These are phyloP conservation scores for Aleadryas rufinucha DNA, from an alignment of 2,113 vertebrate species.

Conservation along the genomic window DNA sequence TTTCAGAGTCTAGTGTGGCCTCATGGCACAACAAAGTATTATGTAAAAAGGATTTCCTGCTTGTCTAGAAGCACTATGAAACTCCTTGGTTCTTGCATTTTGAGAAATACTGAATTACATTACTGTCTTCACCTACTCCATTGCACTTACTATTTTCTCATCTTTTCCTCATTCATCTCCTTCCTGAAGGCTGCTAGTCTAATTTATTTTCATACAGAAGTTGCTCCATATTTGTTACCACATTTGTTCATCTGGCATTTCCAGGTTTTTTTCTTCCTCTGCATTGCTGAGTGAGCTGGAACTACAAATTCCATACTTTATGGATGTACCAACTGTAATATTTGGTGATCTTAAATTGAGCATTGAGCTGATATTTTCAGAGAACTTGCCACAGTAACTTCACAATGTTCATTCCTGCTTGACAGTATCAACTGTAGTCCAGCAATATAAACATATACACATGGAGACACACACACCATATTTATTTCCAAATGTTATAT, in stretches of 20 bases:
- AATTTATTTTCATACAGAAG: neutral
- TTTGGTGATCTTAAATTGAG: neutral
- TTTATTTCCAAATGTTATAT: neutral
- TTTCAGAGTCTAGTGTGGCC: neutral
- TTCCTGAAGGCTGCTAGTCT: neutral
- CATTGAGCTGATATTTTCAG: neutral
- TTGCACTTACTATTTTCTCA: neutral
- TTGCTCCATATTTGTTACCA: neutral
- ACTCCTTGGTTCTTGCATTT: neutral
- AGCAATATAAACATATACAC: neutral
- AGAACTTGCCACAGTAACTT: neutral
- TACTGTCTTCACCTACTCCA: neutral
- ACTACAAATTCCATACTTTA: neutral
- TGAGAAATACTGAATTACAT: neutral
- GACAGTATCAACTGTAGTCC: neutral
- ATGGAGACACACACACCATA: neutral
- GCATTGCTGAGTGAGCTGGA: neutral
- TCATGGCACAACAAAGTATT: neutral
- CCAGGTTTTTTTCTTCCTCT: neutral
- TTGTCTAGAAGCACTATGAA: neutral
- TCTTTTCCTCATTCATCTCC: neutral
- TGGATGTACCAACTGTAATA: neutral
- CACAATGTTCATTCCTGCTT: neutral
- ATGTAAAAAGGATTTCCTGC: neutral
- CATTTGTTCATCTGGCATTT: neutral